A percentile compares a stretch with the other conserved stretches of the same genome.
Evolutionary conservation across 1,140 invertebrate genomes (phyloP).

Genomic region (Diachasma alloeum): DNA sequence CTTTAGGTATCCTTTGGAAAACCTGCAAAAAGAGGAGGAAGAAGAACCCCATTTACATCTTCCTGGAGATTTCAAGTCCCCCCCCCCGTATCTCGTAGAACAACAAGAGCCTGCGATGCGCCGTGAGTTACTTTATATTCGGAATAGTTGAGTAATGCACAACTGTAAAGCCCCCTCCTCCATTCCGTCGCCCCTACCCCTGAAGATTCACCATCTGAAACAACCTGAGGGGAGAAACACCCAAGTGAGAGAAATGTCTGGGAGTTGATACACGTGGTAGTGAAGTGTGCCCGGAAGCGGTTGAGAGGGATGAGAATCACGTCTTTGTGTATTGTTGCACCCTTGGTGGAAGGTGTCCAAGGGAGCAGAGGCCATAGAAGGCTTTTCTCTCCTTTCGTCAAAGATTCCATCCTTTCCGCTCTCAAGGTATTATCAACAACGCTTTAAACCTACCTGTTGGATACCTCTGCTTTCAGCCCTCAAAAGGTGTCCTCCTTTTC

Average conservation of each 20-base stretch:
- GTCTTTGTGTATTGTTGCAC: conserved; percentile 11
- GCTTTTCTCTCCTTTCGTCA: conserved; percentile 8
- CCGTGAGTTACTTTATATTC: conserved; percentile 43
- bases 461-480: background rate
- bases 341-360: conserved; percentile 13
- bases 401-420: conserved; percentile 4
- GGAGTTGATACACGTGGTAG: conserved; percentile 9
- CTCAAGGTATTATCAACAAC: conserved; percentile 34
- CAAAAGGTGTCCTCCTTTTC: background rate
- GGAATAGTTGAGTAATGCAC: conserved; percentile 35
- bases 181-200: background rate
- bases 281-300: conserved; percentile 13
- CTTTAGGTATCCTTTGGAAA: background rate
- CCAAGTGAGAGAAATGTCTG: background rate
- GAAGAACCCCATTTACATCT: background rate
- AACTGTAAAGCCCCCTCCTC: background rate
- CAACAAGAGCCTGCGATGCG: background rate
- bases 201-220: background rate
- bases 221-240: background rate
- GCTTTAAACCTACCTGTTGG: conserved; percentile 48
- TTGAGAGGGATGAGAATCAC: background rate
- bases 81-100: conserved; percentile 18
- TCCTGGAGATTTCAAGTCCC: conserved; percentile 17
- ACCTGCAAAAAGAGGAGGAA: background rate
- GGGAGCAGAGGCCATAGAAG: background rate